Percentiles rank a stretch among this genome's conserved stretches.
phyloP scores from a whole-genome alignment of 2,888 invertebrate genomes.

The Parochlus steinenii region DNA sequence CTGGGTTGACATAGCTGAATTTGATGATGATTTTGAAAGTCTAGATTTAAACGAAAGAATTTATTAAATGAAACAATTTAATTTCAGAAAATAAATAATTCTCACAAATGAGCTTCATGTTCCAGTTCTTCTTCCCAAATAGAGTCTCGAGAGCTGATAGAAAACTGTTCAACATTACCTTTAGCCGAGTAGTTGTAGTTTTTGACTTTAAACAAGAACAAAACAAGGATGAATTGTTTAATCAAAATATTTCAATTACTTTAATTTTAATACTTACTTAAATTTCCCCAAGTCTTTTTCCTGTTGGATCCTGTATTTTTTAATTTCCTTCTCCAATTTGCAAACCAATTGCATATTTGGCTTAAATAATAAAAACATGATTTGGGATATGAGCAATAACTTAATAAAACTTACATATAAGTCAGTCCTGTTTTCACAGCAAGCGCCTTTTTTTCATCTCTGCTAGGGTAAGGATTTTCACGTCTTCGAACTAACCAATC shows the following conservation, averaged over 20 bases:
- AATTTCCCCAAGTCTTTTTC: slow-evolving; percentile 55
- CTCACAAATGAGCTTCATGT: slow-evolving; percentile 17
- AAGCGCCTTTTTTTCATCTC: slow-evolving; percentile 57
- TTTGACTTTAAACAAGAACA: no score
- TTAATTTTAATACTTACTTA: slow-evolving; percentile 46
- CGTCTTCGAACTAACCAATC: slow-evolving; percentile 59
- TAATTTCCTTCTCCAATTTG: slow-evolving; percentile 64
- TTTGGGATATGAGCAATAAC: background rate
- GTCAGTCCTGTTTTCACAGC: slow-evolving; percentile 59
- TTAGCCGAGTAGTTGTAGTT: slow-evolving; percentile 58
- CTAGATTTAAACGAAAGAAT: no score
- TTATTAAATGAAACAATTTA: no score
- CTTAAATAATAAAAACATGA: no score
- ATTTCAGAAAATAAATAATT: no score
- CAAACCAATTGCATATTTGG: slow-evolving; percentile 66
- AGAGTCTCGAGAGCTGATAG: slow-evolving; percentile 61
- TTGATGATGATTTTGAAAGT: no score
- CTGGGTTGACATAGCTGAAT: no score
- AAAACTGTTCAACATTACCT: slow-evolving; percentile 65
- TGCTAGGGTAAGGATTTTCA: slow-evolving; percentile 62
- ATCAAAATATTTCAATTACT: no score
- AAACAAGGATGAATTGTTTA: no score
- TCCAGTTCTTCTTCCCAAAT: slow-evolving; percentile 62
- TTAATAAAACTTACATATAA: slow-evolving; percentile 47
- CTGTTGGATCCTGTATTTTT: slow-evolving; percentile 57